Percentiles rank a stretch among this genome's conserved stretches.
Evolutionary conservation across 1,140 invertebrate species (phyloP).

Genomic region (Riptortus pedestris): DNA sequence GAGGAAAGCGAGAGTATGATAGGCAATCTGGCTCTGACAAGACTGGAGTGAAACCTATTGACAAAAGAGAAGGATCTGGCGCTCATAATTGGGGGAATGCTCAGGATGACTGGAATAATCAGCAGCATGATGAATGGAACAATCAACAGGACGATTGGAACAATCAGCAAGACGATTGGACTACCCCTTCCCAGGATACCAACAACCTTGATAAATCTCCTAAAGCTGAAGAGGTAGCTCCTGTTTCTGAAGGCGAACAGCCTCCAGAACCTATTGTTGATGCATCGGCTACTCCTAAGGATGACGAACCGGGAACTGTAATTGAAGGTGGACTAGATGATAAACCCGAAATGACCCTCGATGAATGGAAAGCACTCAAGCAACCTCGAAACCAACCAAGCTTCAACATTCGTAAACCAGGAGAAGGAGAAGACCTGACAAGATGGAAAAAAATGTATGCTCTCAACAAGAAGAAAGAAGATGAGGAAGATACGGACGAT

Average conservation of each 20-base stretch:
- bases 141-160: not conserved
- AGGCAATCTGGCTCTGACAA: slow-evolving; percentile 88
- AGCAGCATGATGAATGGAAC: not conserved
- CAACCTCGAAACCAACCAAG: slow-evolving; percentile 58
- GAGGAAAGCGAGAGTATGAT: slow-evolving; percentile 84
- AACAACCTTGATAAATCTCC: not conserved
- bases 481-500: slow-evolving; percentile 35
- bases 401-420: slow-evolving; percentile 81
- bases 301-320: not conserved
- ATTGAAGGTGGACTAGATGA: slow-evolving; percentile 42
- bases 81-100: slow-evolving; percentile 80
- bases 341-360: slow-evolving; percentile 46
- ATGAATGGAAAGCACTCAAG: slow-evolving; percentile 77
- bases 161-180: not conserved
- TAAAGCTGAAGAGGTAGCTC: not conserved
- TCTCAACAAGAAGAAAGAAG: slow-evolving; percentile 64
- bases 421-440: slow-evolving; percentile 78
- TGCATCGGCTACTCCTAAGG: slow-evolving; percentile 33
- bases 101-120: not conserved
- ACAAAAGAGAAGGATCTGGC: slow-evolving; percentile 87
- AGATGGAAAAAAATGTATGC: slow-evolving; percentile 87
- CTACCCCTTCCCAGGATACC: not conserved
- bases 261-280: slow-evolving; percentile 35
- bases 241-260: not conserved
- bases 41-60: slow-evolving; percentile 84